These are phyloP conservation scores for Allochrocebus solatus DNA, from an alignment of 2,797 vertebrate genomes.

Conservation along the genomic window DNA sequence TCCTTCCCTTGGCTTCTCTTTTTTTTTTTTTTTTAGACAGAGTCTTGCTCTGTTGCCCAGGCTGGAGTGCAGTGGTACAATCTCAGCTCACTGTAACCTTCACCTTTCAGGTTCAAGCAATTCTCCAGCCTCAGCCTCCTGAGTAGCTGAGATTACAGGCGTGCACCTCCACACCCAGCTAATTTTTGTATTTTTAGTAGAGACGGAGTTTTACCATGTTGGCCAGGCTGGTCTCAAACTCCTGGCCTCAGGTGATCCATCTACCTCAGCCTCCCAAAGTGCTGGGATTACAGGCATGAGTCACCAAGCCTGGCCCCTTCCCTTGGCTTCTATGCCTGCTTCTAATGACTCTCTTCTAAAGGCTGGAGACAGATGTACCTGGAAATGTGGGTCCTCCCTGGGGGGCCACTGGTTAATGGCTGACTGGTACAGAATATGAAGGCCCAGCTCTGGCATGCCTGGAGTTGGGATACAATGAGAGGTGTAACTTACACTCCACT, in stretches of 20 bases:
- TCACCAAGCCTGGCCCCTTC: not conserved
- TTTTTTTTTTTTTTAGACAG: not conserved
- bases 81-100: not conserved
- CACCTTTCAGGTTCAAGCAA: not conserved
- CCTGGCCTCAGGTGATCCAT: not conserved
- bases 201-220: not conserved
- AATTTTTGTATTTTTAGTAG: not conserved
- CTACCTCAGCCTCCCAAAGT: not conserved
- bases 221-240: not conserved
- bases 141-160: not conserved
- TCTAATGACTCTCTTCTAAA: not conserved
- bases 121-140: not conserved
- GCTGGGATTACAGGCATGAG: not conserved
- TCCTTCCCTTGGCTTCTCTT: not conserved
- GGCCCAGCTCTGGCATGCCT: not conserved
- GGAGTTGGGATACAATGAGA: not conserved
- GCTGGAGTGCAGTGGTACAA: rapidly evolving
- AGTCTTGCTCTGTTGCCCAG: not conserved
- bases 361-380: not conserved
- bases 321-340: not conserved
- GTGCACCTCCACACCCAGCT: not conserved
- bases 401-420: not conserved
- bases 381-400: not conserved
- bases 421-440: not conserved
- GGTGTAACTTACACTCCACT: not conserved